Evolutionary conservation across 2,113 vertebrate genomes (phyloP), one percentile per base, ranked within the genome.

Genomic region (Cranoglanis bouderius): DNA sequence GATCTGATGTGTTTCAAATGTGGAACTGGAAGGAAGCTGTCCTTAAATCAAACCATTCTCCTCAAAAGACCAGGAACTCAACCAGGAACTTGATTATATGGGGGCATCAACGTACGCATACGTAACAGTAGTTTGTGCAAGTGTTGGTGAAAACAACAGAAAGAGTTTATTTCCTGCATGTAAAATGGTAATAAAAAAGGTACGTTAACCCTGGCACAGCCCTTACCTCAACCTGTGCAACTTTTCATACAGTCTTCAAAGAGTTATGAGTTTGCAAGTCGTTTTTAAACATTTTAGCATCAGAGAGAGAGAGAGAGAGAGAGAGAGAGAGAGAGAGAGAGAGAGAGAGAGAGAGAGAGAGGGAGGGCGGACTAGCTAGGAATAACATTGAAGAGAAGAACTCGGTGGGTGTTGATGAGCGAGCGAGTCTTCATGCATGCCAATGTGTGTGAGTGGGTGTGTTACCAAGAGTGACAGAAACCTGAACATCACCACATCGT

Each of bases 381-480:
- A 2, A 12, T 40, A 83, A 83, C 81, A 40, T 24, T 1, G 46
- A 26, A 40, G 32, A 40, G 51, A 32, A 86, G 85, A 75, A 86
- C 43, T 86, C 67, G 19, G 85, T 86, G 40, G 40, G 80, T 84
- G 91, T 86, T 57, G 77, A 59, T 88, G 59, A 67, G 78, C 49
- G 84, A 83, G 87, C 57, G 70, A 87, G 86, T 88, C 85, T 86
- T 85, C 90, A 87, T 88, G 91, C 89, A 89, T 90, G 90, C 88
- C 93, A 92, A 90, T 87, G 91, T 90, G 87, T 87, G 93, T 94
- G 93, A 91, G 93, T 92, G 94, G 92, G 92, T 93, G 91, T 91
- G 93, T 88, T 91, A 92, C 90, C 91, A 80, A 91, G 89, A 87
- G 91, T 93, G 89, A 92, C 91, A 93, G 90, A 84, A 85, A 55